Base-by-base conservation (phyloP, 1,140 invertebrate genomes). In the Papilio polyxenes region DNA sequence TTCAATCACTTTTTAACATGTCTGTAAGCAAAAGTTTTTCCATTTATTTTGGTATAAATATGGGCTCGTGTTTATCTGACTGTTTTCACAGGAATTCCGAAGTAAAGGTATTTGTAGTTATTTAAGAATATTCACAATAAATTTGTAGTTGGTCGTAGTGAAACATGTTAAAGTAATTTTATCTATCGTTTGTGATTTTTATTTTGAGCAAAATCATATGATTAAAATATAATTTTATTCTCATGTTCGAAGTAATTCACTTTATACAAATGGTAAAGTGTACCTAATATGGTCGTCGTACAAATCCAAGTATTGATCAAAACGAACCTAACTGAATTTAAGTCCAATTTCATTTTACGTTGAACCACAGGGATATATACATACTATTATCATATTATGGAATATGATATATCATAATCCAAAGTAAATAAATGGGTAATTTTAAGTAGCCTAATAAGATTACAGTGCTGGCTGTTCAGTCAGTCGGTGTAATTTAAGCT, bases 381-480 rank as follows among this genome's bases (percentile, higher is more conserved):
- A 56, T 4, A 11, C 53, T 56, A 56, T 56, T 2, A 59, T 31
- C 0, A 31, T 31, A 31, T 31, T 31, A 31, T 31, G 23, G 23
- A 31, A 53, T 53, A 53, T 44, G 10, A 9, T 53, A 10, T 53
- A 53, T 53, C 2, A 53, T 53, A 53, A 13, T 13, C 15, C 10
- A 53, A 53, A 10, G 51, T 53, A 62, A 62, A 62, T 20, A 20
- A 85, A 88, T 90, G 87, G 87, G 82, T 83, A 83, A 82, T 82
- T 86, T 76, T 85, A 91, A 91, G 83, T 89, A 88, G 87, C 87
- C 84, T 92, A 92, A 92, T 85, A 88, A 86, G 89, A 92, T 92
- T 92, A 91, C 80, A 82, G 82, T 80, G 78, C 82, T 82, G 81
- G 83, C 69, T 11, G 76, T 77, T 62, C 81, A 83, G 59, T 82